Evolutionary conservation across 2,888 invertebrate species (phyloP).

Genomic region (Diarsia rubi): DNA sequence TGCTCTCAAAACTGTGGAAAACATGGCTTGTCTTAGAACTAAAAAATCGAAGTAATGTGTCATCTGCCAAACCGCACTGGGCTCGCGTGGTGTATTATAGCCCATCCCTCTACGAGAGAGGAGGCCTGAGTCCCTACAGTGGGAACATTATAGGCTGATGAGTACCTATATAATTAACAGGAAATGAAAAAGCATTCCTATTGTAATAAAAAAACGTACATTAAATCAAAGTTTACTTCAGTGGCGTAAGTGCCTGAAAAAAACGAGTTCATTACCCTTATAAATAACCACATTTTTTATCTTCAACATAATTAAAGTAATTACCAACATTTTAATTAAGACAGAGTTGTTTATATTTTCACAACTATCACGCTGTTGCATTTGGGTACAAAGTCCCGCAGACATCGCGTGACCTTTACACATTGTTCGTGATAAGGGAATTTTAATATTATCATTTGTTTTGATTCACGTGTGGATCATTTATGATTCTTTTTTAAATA

Average conservation of each 20-base stretch:
- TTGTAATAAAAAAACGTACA: not conserved
- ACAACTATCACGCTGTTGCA: slow-evolving; percentile 18
- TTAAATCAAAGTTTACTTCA: not conserved
- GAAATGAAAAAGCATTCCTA: not conserved
- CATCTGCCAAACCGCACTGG: too few relatives aligned
- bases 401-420: slow-evolving; percentile 27
- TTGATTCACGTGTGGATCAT: not conserved
- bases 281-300: not conserved
- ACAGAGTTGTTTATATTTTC: not conserved
- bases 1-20: too few relatives aligned
- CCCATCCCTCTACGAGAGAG: too few relatives aligned
- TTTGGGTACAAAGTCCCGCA: slow-evolving; percentile 31
- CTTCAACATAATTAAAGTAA: slow-evolving; percentile 5
- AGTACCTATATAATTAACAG: too few relatives aligned
- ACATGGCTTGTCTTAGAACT: too few relatives aligned
- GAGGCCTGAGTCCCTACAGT: too few relatives aligned
- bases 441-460: slow-evolving; percentile 12
- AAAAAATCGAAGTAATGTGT: too few relatives aligned
- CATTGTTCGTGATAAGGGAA: slow-evolving; percentile 19
- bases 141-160: too few relatives aligned
- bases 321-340: slow-evolving; percentile 7
- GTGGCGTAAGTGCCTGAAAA: not conserved
- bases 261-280: slow-evolving; percentile 1
- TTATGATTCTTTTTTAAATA: not conserved
- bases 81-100: too few relatives aligned